These are phyloP conservation scores for Nyctibius grandis DNA, from an alignment of 2,797 vertebrate genomes.

Conservation along the genomic window DNA sequence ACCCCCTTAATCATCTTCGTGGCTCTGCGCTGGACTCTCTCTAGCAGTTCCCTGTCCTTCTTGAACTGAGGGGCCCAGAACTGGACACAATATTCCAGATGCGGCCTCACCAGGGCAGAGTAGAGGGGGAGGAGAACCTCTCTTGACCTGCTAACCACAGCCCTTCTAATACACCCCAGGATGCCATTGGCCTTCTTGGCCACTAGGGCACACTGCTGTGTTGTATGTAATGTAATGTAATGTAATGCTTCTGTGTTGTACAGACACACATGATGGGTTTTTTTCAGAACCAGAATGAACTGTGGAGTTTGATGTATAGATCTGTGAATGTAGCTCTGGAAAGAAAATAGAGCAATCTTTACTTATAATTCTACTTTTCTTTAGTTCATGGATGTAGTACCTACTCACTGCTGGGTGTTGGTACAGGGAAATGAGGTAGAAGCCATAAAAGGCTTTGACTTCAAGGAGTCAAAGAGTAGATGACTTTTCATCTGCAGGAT, in stretches of 20 bases:
- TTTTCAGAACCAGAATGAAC: not conserved
- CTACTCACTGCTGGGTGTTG: not conserved
- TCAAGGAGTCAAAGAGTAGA: not conserved
- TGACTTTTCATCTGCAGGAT: not conserved
- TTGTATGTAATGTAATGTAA: no score
- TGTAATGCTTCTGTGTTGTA: not conserved
- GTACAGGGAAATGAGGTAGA: not conserved
- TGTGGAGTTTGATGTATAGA: not conserved
- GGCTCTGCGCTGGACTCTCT: no score
- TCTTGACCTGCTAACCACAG: no score
- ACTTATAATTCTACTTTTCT: not conserved
- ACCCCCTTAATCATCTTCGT: no score
- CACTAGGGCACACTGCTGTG: no score
- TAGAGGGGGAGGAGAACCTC: no score
- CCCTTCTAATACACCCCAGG: no score
- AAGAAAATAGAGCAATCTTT: not conserved
- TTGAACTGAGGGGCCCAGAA: no score
- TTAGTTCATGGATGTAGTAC: not conserved
- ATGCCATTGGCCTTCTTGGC: no score
- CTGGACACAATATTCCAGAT: no score
- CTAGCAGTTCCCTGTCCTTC: no score
- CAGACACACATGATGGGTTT: accelerated
- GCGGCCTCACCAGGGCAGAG: no score
- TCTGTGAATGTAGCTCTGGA: not conserved
- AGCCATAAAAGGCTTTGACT: not conserved